Evolutionary conservation across 2,113 vertebrate genomes (phyloP).

Genomic region (Podarcis raffonei): DNA sequence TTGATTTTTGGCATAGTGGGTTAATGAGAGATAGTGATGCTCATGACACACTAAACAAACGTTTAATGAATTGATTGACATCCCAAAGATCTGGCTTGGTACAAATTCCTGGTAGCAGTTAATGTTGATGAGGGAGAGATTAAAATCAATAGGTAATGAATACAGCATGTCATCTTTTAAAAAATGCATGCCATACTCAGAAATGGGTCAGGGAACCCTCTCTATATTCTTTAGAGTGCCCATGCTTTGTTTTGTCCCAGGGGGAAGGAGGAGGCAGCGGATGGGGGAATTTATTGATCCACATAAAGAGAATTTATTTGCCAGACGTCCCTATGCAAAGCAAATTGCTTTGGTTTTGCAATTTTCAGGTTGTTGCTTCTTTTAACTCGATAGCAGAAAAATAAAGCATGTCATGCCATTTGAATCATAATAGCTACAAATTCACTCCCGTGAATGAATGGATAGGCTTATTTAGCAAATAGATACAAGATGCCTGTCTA

Average conservation of each 20-base stretch:
- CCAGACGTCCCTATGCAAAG: constrained; percentile 65
- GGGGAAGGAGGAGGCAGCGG: constrained; percentile 44
- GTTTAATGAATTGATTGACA: constrained; percentile 75
- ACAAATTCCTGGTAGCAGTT: constrained; percentile 62
- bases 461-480: constrained; percentile 83
- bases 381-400: constrained; percentile 70
- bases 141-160: constrained; percentile 78
- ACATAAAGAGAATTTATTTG: constrained; percentile 47
- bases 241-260: constrained; percentile 61
- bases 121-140: constrained; percentile 75
- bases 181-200: constrained; percentile 72
- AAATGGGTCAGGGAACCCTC: constrained; percentile 69
- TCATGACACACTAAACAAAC: constrained; percentile 68
- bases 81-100: constrained; percentile 68
- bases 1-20: constrained; percentile 66
- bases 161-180: constrained; percentile 69
- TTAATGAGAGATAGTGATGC: constrained; percentile 72
- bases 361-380: constrained; percentile 62
- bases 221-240: constrained; percentile 76
- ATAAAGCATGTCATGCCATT: constrained; percentile 80
- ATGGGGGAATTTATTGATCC: constrained; percentile 14
- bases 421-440: constrained; percentile 85
- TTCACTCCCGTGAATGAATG: constrained; percentile 81
- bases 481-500: constrained; percentile 79
- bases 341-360: constrained; percentile 75